Conservation (phyloP, 2,888 invertebrate genomes). For the Leucania comma region DNA sequence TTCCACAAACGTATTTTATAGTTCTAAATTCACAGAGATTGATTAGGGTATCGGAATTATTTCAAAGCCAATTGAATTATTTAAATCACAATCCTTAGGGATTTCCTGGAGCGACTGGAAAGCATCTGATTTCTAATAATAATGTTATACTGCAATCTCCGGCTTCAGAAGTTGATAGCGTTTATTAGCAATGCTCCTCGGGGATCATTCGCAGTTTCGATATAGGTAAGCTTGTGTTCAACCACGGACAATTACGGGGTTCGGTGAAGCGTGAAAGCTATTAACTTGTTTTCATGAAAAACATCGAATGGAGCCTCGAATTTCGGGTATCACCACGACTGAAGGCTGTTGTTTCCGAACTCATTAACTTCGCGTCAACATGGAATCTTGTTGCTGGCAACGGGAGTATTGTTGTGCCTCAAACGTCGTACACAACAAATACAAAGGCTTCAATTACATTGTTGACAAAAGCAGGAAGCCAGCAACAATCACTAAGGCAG, state of each 20-base stretch:
- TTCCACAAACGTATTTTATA: no score
- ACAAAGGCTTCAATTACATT: conserved; percentile 39
- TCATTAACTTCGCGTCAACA: conserved; percentile 43
- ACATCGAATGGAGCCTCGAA: conserved; percentile 17
- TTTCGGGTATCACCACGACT: conserved; percentile 12
- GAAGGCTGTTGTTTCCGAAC: conserved; percentile 35
- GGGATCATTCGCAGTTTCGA: conserved; percentile 7
- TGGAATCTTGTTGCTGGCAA: conserved; percentile 31
- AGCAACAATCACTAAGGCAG: conserved; percentile 14
- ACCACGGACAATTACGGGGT: conserved; percentile 41
- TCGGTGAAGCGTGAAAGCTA: conserved; percentile 31
- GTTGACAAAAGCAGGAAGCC: conserved; percentile 16
- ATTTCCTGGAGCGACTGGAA: not conserved
- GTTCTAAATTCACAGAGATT: no score
- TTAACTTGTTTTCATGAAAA: conserved; percentile 37
- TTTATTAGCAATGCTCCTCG: conserved; percentile 38
- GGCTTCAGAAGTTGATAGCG: conserved; percentile 25
- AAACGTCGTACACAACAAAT: conserved; percentile 16
- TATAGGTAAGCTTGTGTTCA: conserved; percentile 7
- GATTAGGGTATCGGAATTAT: no score
- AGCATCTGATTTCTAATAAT: conserved; percentile 33
- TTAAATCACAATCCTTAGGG: not conserved
- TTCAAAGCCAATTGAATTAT: not conserved
- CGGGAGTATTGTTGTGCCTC: conserved; percentile 31
- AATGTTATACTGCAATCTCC: conserved; percentile 32